phyloP scores from a whole-genome alignment of 2,888 invertebrate genomes.

The Diachrysia chrysitis region DNA sequence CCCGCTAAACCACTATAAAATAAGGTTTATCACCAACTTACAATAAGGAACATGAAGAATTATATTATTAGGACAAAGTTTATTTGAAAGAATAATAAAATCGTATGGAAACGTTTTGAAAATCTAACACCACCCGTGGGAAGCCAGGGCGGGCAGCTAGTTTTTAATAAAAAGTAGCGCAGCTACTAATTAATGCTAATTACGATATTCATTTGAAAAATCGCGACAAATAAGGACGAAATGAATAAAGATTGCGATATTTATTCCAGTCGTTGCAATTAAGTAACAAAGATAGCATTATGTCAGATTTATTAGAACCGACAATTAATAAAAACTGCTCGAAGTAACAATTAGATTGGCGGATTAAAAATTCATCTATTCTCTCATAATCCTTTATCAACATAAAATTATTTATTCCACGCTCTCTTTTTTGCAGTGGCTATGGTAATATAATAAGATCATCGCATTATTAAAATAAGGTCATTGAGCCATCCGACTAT shows the following conservation, averaged over 20 bases:
- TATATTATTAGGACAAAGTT: too few species aligned
- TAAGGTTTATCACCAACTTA: too few species aligned
- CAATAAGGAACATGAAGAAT: too few species aligned
- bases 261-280: neutral
- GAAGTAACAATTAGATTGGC: neutral
- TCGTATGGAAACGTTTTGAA: too few species aligned
- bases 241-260: neutral
- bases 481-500: conserved; percentile 58
- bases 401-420: conserved; percentile 24
- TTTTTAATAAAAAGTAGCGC: too few species aligned
- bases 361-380: conserved; percentile 5
- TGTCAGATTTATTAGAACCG: neutral
- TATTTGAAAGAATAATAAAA: too few species aligned
- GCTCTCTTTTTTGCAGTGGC: conserved; percentile 21
- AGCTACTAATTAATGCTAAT: too few species aligned
- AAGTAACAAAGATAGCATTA: neutral
- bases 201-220: neutral
- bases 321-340: neutral
- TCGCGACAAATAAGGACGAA: neutral
- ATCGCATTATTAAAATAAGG: conserved; percentile 63
- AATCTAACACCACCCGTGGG: too few species aligned
- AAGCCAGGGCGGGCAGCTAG: too few species aligned
- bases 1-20: too few species aligned
- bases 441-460: conserved; percentile 31
- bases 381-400: neutral